Percentiles rank a stretch among this genome's conserved stretches.
phyloP scores from a whole-genome alignment of 2,888 invertebrate species.

The Drosophila fulvimacula region DNA sequence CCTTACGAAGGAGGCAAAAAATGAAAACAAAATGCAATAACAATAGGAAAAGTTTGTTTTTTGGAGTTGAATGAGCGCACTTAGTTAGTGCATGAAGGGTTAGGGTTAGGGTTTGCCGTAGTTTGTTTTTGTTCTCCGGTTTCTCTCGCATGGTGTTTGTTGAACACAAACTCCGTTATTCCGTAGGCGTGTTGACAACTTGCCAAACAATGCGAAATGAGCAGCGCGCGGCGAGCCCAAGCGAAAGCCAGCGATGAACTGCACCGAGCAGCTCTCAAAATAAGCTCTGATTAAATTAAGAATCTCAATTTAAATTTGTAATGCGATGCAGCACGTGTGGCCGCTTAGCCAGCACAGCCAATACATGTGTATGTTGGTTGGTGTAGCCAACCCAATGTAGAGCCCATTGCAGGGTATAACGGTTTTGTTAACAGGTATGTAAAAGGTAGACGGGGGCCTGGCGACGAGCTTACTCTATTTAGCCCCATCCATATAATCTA shows the following conservation, averaged over 20 bases:
- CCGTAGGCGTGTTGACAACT: slow-evolving; percentile 54
- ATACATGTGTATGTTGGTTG: background rate
- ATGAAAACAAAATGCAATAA: slow-evolving; percentile 63
- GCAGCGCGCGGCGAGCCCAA: slow-evolving; percentile 7
- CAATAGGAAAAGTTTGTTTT: slow-evolving; percentile 72
- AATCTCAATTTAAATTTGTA: slow-evolving; percentile 39
- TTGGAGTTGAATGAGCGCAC: slow-evolving; percentile 74
- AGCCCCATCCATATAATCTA: too few relatives aligned
- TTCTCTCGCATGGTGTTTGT: slow-evolving; percentile 57
- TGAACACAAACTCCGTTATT: slow-evolving; percentile 58
- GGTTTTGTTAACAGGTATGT: too few relatives aligned
- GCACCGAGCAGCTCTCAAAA: slow-evolving; percentile 19
- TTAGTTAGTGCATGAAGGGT: slow-evolving; percentile 65
- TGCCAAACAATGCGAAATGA: slow-evolving; percentile 39
- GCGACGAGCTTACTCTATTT: too few relatives aligned
- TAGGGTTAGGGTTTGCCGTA: slow-evolving; percentile 35
- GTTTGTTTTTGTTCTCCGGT: slow-evolving; percentile 18
- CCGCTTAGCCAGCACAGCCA: slow-evolving; percentile 1
- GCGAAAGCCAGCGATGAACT: slow-evolving; percentile 3
- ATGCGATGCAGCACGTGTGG: slow-evolving; percentile 5
- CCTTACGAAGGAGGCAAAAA: slow-evolving; percentile 25
- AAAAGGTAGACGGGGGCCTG: too few relatives aligned
- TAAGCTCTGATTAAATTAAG: slow-evolving; percentile 44
- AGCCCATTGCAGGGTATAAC: too few relatives aligned
- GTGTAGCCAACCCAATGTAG: too few relatives aligned